These are phyloP conservation scores for Pseudococcus viburni DNA, from an alignment of 2,888 invertebrate genomes.

Conservation along the genomic window DNA sequence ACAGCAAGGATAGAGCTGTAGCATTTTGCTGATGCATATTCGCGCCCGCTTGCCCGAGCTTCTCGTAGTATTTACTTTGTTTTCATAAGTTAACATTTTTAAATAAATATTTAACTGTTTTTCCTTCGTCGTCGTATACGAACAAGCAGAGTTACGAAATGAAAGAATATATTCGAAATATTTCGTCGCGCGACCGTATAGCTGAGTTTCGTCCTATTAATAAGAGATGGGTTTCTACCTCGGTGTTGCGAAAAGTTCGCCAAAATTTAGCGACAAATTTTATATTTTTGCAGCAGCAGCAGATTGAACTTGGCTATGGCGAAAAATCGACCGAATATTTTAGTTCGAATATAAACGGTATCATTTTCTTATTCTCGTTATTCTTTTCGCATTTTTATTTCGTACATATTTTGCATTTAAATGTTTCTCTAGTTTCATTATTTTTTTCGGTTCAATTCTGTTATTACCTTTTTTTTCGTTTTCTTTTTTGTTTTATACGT, in stretches of 20 bases:
- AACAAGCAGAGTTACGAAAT: not conserved
- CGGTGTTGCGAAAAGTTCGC: not conserved
- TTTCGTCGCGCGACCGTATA: not conserved
- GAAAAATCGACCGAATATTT: slow-evolving; percentile 3
- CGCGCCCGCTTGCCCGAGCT: not conserved
- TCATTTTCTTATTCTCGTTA: not conserved
- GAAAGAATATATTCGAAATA: slow-evolving; percentile 8
- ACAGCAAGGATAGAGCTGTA: not conserved
- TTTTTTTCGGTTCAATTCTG: not conserved
- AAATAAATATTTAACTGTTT: slow-evolving; percentile 19
- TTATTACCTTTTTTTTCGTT: not conserved
- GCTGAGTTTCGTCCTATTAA: not conserved
- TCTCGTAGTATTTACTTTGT: slow-evolving; percentile 18
- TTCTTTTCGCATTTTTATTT: not conserved
- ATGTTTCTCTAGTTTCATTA: not conserved
- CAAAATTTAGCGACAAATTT: not conserved
- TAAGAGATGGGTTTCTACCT: not conserved
- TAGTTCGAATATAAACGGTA: not conserved
- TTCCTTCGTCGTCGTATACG: not conserved
- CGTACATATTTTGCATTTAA: not conserved
- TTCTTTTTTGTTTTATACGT: not conserved
- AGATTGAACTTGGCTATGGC: not conserved
- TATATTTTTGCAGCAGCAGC: not conserved
- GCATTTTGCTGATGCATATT: not conserved
- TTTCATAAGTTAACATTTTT: slow-evolving; percentile 5